Evolutionary conservation across 2,888 invertebrate genomes (phyloP).

Genomic region (Idaea biselata): DNA sequence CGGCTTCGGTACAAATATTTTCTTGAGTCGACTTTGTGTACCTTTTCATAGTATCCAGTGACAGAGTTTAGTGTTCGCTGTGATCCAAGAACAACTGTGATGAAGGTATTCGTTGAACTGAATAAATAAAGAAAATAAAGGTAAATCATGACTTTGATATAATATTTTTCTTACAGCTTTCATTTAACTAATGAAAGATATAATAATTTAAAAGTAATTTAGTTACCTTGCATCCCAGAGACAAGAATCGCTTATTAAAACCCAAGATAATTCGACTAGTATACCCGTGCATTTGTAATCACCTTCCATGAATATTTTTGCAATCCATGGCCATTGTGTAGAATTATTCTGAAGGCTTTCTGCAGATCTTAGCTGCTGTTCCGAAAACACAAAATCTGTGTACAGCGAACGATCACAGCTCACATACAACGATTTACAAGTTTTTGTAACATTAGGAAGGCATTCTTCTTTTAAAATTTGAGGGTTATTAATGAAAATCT

Average conservation of each 20-base stretch:
- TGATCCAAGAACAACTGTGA: conserved; percentile 85
- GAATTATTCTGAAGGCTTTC: conserved; percentile 25
- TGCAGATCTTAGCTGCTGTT: conserved; percentile 45
- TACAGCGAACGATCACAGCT: conserved; percentile 73
- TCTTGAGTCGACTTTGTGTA: conserved; percentile 81
- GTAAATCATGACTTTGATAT: too few species aligned
- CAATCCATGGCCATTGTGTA: conserved; percentile 85
- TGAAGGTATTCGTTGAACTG: conserved; percentile 80
- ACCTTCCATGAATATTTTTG: conserved; percentile 86
- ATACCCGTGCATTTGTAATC: conserved; percentile 85
- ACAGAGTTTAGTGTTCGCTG: conserved; percentile 80
- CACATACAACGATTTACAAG: conserved; percentile 78
- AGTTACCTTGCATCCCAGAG: conserved; percentile 48
- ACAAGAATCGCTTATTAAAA: conserved; percentile 82
- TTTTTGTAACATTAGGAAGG: conserved; percentile 68
- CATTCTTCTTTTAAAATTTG: conserved; percentile 67
- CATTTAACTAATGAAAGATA: too few species aligned
- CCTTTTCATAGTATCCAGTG: conserved; percentile 85
- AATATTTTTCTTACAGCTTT: too few species aligned
- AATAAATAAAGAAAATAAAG: conserved; percentile 30
- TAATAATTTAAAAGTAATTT: conserved; percentile 16
- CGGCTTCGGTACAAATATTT: conserved; percentile 80
- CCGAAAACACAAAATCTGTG: conserved; percentile 51
- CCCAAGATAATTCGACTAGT: conserved; percentile 84
- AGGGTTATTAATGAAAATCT: conserved; percentile 56